These are phyloP conservation scores for Oithona nana DNA, from an alignment of 2,888 invertebrate species.

Conservation along the genomic window DNA sequence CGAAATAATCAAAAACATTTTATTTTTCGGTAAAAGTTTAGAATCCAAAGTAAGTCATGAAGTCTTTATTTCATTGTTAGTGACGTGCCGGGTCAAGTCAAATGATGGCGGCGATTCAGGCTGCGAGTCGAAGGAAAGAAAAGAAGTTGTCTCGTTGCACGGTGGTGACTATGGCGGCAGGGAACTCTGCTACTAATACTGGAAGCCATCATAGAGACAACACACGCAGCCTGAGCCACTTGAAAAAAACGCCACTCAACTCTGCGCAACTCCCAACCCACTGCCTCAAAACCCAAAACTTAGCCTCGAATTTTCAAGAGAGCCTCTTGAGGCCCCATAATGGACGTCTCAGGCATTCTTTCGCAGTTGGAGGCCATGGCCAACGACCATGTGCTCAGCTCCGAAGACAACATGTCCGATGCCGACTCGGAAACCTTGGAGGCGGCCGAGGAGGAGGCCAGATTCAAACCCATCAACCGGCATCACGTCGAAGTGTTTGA, in stretches of 20 bases:
- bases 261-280: too few relatives aligned
- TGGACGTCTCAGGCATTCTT: not conserved
- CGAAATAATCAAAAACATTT: too few relatives aligned
- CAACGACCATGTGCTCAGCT: not conserved
- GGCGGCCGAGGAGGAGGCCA: not conserved
- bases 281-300: too few relatives aligned
- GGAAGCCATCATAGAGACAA: too few relatives aligned
- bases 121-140: not conserved
- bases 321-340: too few relatives aligned
- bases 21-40: too few relatives aligned
- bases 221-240: not conserved
- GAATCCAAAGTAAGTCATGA: too few relatives aligned
- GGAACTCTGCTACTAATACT: too few relatives aligned
- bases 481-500: not conserved
- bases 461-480: not conserved
- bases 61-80: not conserved
- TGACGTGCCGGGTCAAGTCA: not conserved
- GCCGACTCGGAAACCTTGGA: not conserved
- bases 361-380: not conserved
- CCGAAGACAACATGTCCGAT: not conserved
- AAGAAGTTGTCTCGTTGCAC: not conserved
- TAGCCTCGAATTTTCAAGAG: too few relatives aligned
- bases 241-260: not conserved
- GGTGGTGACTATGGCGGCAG: not conserved
- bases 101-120: not conserved